A percentile compares a stretch with the other conserved stretches of the same genome.
phyloP scores from a whole-genome alignment of 2,113 vertebrate species.

The Lathamus discolor region DNA sequence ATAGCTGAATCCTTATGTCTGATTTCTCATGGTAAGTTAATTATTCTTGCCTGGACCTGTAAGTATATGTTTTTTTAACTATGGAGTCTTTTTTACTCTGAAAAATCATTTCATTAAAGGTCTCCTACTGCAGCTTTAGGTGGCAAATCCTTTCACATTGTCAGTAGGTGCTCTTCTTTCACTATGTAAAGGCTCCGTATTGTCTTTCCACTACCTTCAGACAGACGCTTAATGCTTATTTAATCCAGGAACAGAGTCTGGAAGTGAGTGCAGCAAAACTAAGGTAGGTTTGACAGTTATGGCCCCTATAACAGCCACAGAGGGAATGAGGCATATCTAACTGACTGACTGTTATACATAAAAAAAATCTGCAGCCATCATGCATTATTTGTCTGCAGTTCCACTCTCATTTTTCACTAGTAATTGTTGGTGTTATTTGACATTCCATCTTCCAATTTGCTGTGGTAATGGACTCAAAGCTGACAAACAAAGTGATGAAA shows the following conservation, averaged over 20 bases:
- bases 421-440: constrained; percentile 59
- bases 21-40: background rate
- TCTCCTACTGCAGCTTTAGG: background rate
- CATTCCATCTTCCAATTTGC: constrained; percentile 65
- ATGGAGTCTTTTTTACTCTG: background rate
- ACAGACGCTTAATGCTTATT: background rate
- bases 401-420: constrained; percentile 55
- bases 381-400: constrained; percentile 62
- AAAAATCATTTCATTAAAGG: background rate
- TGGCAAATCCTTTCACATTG: background rate
- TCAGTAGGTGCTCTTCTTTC: background rate
- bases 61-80: background rate
- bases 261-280: background rate
- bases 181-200: background rate
- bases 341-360: constrained; percentile 51
- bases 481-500: constrained; percentile 68
- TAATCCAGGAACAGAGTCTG: background rate
- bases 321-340: constrained; percentile 41
- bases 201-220: background rate
- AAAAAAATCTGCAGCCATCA: constrained; percentile 44
- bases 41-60: background rate
- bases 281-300: constrained; percentile 9
- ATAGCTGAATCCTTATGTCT: background rate
- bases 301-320: background rate
- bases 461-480: constrained; percentile 56